Evolutionary conservation across 2,797 vertebrate genomes (phyloP).

Genomic region (Meriones psammophilus): DNA sequence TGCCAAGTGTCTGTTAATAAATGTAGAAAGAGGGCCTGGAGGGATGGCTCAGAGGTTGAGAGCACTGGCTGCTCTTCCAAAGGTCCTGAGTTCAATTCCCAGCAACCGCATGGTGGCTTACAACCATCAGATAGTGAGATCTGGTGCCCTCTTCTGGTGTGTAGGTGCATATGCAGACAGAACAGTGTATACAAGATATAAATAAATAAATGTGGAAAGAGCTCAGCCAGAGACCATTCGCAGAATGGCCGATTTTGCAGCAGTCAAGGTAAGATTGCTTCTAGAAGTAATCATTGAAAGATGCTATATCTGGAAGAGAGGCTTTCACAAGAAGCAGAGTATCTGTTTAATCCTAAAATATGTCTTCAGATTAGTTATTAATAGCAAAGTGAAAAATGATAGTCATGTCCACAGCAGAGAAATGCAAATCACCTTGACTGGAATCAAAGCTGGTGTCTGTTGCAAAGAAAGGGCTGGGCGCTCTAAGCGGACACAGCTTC

Average conservation of each 20-base stretch:
- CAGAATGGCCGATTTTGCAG: not conserved
- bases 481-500: not conserved
- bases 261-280: not conserved
- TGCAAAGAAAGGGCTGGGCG: not conserved
- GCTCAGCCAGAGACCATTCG: not conserved
- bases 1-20: not conserved
- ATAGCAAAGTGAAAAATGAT: conserved; percentile 7
- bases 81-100: too few relatives aligned
- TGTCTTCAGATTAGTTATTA: conserved; percentile 1
- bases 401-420: not conserved
- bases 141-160: too few relatives aligned
- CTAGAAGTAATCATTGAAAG: not conserved
- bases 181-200: too few relatives aligned
- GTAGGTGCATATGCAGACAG: too few relatives aligned
- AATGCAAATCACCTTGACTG: not conserved
- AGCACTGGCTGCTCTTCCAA: too few relatives aligned
- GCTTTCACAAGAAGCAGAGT: not conserved
- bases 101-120: too few relatives aligned
- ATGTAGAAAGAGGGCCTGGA: not conserved
- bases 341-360: conserved; percentile 43
- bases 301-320: conserved; percentile 1
- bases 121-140: too few relatives aligned
- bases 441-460: not conserved
- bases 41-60: too few relatives aligned
- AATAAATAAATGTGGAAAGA: not conserved